phyloP scores from a whole-genome alignment of 1,140 invertebrate species.

The Caenorhabditis briggsae region DNA sequence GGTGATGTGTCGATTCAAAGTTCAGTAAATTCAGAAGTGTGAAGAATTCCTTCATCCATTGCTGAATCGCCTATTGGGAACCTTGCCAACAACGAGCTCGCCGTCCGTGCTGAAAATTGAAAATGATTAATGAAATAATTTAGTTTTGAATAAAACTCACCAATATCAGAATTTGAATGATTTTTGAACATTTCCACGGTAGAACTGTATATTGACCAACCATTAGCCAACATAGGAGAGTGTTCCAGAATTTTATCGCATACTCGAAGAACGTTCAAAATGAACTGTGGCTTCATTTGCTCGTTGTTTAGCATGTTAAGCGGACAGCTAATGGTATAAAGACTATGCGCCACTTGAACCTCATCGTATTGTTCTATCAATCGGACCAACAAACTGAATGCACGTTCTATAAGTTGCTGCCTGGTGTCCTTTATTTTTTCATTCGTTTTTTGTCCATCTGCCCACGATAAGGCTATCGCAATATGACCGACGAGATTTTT shows the following conservation, averaged over 20 bases:
- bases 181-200: background rate
- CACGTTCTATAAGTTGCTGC: slow-evolving; percentile 3
- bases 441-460: background rate
- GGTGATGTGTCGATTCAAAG: too few species aligned
- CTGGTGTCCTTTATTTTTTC: background rate
- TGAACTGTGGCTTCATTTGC: background rate
- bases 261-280: slow-evolving; percentile 5
- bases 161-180: slow-evolving; percentile 26
- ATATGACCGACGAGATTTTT: slow-evolving; percentile 11
- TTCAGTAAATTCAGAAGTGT: too few species aligned
- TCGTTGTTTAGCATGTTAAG: slow-evolving; percentile 14
- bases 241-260: slow-evolving; percentile 12
- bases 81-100: background rate
- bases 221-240: background rate
- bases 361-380: slow-evolving; percentile 14
- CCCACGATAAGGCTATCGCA: background rate
- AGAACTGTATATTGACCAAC: background rate
- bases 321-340: background rate
- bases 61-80: background rate
- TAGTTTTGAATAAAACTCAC: background rate
- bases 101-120: background rate
- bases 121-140: background rate
- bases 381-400: background rate
- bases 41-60: background rate
- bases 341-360: background rate